These are phyloP conservation scores for Micrastur ruficollis DNA, from an alignment of 2,797 vertebrate genomes.

Conservation along the genomic window DNA sequence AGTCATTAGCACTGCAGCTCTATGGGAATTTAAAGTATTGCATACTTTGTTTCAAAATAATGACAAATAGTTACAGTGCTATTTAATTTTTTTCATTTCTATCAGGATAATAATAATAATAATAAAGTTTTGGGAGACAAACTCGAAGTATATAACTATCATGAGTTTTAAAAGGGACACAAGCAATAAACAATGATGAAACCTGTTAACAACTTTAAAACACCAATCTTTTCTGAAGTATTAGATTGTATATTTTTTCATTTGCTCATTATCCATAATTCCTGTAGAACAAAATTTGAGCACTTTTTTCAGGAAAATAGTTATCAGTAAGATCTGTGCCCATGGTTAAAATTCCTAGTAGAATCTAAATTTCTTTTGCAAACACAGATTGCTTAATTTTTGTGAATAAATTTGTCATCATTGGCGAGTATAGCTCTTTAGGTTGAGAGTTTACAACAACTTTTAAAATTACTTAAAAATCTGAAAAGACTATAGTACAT, in stretches of 20 bases:
- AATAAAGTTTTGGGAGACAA: background rate
- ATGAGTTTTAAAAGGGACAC: background rate
- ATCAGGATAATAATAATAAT: background rate
- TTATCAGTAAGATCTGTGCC: background rate
- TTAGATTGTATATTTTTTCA: background rate
- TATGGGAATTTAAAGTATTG: background rate
- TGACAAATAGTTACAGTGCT: background rate
- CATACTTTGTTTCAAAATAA: background rate
- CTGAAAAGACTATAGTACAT: background rate
- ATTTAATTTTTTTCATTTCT: background rate
- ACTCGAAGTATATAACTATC: background rate
- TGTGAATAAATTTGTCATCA: background rate
- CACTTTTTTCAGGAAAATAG: background rate
- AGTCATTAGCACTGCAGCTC: background rate
- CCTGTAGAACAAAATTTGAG: background rate
- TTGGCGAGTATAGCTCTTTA: background rate
- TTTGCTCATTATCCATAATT: background rate
- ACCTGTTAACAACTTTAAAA: background rate
- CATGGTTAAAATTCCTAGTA: background rate
- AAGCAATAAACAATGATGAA: background rate
- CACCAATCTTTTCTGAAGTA: background rate
- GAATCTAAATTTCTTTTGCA: background rate
- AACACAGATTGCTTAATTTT: background rate
- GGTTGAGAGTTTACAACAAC: background rate
- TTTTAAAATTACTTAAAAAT: background rate